Percentiles rank a stretch among this genome's conserved stretches.
Conservation (phyloP, 1,140 invertebrate genomes). For the Lanistes nyassanus region DNA sequence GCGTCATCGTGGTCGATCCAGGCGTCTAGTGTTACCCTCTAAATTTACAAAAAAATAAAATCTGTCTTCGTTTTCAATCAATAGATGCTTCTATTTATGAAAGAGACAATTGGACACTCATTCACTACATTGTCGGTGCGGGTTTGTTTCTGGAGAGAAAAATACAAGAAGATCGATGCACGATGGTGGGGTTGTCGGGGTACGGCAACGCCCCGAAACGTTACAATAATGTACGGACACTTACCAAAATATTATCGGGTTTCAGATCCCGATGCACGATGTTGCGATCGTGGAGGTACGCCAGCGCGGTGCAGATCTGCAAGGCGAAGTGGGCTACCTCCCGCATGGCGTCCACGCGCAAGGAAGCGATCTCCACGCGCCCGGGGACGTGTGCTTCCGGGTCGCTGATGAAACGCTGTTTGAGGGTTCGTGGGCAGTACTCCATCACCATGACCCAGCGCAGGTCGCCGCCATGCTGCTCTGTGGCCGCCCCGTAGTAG, state of each 20-base stretch:
- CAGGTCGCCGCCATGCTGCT: conserved; percentile 31
- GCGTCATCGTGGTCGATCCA: no score
- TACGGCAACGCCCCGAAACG: background rate
- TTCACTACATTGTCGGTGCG: background rate
- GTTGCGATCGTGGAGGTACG: conserved; percentile 52
- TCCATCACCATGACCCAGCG: conserved; percentile 58
- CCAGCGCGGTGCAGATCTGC: conserved; percentile 48
- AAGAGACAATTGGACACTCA: background rate
- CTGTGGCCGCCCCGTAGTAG: conserved; percentile 47
- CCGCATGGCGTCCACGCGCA: conserved; percentile 38
- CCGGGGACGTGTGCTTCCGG: conserved; percentile 16
- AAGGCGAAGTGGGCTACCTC: conserved; percentile 41
- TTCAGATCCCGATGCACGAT: conserved; percentile 61
- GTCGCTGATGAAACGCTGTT: conserved; percentile 38
- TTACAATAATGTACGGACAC: conserved; percentile 6
- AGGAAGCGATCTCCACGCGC: conserved; percentile 14
- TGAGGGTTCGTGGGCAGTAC: conserved; percentile 49
- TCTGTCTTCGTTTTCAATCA: no score
- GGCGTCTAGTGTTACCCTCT: no score
- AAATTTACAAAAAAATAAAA: no score
- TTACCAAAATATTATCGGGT: conserved; percentile 61
- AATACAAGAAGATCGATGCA: background rate
- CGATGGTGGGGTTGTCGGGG: background rate
- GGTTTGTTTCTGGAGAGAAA: background rate
- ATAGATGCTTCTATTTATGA: background rate